Evolutionary conservation across 1,140 invertebrate species (phyloP).

Genomic region (Mycetomoellerius zeteki): DNA sequence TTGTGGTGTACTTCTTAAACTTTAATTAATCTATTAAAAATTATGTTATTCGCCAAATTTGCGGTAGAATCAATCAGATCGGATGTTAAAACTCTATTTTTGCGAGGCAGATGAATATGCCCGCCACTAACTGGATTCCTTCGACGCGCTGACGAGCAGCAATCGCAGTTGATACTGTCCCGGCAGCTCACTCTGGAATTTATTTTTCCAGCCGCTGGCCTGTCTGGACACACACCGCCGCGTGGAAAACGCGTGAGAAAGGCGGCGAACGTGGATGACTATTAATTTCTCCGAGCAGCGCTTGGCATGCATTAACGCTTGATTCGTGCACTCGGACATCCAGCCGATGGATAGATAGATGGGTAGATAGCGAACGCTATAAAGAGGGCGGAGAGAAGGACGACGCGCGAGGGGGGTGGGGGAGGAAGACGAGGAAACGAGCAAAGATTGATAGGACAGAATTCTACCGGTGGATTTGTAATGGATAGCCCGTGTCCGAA

Average conservation of each 20-base stretch:
- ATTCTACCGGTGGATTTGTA: slow-evolving; percentile 77
- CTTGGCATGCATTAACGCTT: slow-evolving; percentile 80
- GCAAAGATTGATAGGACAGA: slow-evolving; percentile 81
- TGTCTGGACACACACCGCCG: slow-evolving; percentile 20
- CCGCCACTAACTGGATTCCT: slow-evolving; percentile 18
- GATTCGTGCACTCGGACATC: slow-evolving; percentile 76
- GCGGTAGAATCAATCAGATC: not conserved
- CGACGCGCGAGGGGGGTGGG: slow-evolving; percentile 28
- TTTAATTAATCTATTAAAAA: not conserved
- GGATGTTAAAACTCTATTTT: not conserved
- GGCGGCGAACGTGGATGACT: slow-evolving; percentile 75
- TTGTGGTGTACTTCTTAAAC: not conserved
- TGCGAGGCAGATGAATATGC: not conserved
- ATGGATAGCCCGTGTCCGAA: slow-evolving; percentile 83
- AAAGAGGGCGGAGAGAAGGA: slow-evolving; percentile 34
- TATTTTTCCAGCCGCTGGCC: slow-evolving; percentile 65
- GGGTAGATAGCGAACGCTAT: slow-evolving; percentile 38
- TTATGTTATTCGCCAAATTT: not conserved
- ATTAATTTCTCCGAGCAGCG: slow-evolving; percentile 79
- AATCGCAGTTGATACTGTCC: slow-evolving; percentile 13
- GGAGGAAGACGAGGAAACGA: slow-evolving; percentile 46
- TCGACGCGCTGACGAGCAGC: not conserved
- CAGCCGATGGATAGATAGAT: slow-evolving; percentile 63
- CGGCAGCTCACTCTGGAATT: slow-evolving; percentile 44
- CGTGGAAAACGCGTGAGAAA: slow-evolving; percentile 72